These are phyloP conservation scores for Heterohyrax brucei DNA, from an alignment of 2,797 vertebrate genomes.

Conservation along the genomic window DNA sequence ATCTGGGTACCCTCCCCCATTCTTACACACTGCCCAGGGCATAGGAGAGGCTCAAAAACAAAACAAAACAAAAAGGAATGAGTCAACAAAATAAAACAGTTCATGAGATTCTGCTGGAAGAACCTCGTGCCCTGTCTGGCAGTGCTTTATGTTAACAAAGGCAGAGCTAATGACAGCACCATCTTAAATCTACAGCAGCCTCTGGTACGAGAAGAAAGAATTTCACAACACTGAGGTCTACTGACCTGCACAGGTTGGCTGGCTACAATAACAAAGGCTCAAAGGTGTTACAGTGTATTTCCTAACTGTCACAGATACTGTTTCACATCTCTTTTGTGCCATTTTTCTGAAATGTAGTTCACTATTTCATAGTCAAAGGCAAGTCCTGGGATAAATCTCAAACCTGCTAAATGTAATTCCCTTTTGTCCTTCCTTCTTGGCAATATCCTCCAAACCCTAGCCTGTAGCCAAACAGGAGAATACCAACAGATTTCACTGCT, in stretches of 20 bases:
- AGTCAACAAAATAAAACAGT: not conserved
- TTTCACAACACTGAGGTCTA: accelerated
- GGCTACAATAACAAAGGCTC: not conserved
- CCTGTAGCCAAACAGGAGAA: too few species aligned
- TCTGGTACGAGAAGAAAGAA: not conserved
- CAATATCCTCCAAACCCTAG: not conserved
- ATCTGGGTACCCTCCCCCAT: not conserved
- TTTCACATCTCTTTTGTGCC: not conserved
- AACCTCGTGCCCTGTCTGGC: not conserved
- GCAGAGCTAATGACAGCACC: not conserved
- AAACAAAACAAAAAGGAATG: not conserved
- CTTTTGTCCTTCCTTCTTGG: not conserved
- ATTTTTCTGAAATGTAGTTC: not conserved
- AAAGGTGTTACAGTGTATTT: not conserved
- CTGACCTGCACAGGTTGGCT: not conserved
- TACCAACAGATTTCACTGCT: too few species aligned
- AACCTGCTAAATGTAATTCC: too few species aligned
- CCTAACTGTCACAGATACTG: accelerated
- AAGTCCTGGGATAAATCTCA: not conserved
- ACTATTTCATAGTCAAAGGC: not conserved
- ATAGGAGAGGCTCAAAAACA: not conserved
- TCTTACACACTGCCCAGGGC: not conserved
- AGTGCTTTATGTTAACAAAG: not conserved
- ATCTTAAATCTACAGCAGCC: not conserved
- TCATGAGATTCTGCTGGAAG: not conserved